phyloP scores from a whole-genome alignment of 2,113 vertebrate genomes.

The Peromyscus leucopus region DNA sequence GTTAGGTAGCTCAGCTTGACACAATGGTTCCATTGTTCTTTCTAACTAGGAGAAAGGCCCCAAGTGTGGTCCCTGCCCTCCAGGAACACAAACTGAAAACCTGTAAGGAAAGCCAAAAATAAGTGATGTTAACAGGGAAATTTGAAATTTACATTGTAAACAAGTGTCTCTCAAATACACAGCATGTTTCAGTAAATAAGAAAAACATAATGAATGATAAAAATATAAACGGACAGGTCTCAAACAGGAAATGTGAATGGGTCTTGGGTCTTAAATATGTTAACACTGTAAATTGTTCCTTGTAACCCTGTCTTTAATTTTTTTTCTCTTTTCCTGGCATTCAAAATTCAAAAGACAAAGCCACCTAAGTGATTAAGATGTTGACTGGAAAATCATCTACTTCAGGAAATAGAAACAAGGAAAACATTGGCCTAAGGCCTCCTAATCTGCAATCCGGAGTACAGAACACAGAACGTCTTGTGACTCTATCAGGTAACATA shows the following conservation, averaged over 20 bases:
- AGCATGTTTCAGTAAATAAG: background rate
- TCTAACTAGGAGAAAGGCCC: background rate
- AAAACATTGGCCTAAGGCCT: background rate
- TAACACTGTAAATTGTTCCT: background rate
- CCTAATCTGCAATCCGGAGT: background rate
- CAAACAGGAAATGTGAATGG: background rate
- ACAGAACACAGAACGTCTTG: background rate
- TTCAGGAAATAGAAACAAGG: background rate
- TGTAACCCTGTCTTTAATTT: background rate
- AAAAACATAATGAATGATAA: slow-evolving; percentile 7
- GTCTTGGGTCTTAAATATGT: background rate
- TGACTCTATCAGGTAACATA: background rate
- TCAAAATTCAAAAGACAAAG: background rate
- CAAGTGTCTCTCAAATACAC: background rate
- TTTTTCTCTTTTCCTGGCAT: background rate
- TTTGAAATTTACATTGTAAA: slow-evolving; percentile 17
- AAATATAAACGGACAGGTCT: background rate
- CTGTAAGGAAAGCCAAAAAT: slow-evolving; percentile 8
- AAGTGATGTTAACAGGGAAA: background rate
- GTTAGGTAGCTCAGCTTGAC: background rate
- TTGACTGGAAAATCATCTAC: background rate
- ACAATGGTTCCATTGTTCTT: background rate
- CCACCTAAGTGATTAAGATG: background rate
- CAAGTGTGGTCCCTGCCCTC: background rate
- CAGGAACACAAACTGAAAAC: background rate